A percentile compares a stretch with the other conserved stretches of the same genome.
Conservation (phyloP, 2,888 invertebrate genomes). For the Metalampra italica region DNA sequence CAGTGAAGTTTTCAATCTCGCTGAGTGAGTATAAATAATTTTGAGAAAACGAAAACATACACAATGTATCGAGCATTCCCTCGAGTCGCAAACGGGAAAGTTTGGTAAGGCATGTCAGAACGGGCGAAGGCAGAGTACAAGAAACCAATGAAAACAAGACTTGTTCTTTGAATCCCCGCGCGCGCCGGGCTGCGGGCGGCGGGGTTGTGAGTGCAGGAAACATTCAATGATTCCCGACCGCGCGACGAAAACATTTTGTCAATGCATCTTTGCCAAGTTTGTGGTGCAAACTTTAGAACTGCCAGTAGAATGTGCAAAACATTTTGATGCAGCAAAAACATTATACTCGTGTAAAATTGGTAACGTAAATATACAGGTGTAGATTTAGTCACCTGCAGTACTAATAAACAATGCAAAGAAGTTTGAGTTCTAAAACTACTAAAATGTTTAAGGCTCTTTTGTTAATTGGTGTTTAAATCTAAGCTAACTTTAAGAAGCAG, state of each 20-base stretch:
- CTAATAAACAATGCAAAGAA: too few species aligned
- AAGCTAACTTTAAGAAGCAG: too few species aligned
- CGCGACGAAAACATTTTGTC: slow-evolving; percentile 33
- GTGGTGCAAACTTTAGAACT: background rate
- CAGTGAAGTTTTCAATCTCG: slow-evolving; percentile 3
- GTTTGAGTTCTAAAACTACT: too few species aligned
- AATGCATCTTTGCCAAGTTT: slow-evolving; percentile 27
- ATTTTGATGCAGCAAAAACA: background rate
- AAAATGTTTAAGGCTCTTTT: too few species aligned
- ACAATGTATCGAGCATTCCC: slow-evolving; percentile 33
- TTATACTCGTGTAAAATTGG: too few species aligned
- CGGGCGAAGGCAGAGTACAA: slow-evolving; percentile 34
- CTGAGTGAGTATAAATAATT: slow-evolving; percentile 6
- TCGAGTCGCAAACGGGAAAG: slow-evolving; percentile 30
- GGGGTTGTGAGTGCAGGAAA: slow-evolving; percentile 43
- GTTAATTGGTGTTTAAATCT: too few species aligned
- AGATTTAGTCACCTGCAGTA: too few species aligned
- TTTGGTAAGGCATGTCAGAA: slow-evolving; percentile 45
- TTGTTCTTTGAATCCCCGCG: slow-evolving; percentile 32
- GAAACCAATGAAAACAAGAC: slow-evolving; percentile 58
- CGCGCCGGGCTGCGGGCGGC: slow-evolving; percentile 23
- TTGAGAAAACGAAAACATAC: slow-evolving; percentile 4
- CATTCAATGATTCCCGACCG: slow-evolving; percentile 38
- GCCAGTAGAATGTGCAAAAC: background rate
- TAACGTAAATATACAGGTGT: too few species aligned